These are phyloP conservation scores for Leucophora obtusa DNA, from an alignment of 2,888 invertebrate species.

Conservation along the genomic window DNA sequence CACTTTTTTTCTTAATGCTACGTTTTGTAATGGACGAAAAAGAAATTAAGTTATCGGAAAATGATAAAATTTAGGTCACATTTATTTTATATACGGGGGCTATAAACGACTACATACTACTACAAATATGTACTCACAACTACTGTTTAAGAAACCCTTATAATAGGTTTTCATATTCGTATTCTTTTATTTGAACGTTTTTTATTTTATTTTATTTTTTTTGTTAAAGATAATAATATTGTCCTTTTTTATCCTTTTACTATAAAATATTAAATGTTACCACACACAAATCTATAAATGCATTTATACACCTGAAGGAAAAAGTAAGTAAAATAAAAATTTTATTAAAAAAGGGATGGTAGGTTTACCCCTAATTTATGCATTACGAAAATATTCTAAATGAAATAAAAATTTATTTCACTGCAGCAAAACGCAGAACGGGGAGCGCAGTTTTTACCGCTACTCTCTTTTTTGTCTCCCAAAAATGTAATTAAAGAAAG, in stretches of 20 bases:
- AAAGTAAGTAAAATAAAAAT: background rate
- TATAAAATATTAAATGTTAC: slow-evolving; percentile 45
- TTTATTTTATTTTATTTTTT: slow-evolving; percentile 9
- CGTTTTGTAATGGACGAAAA: slow-evolving; percentile 17
- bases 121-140: slow-evolving; percentile 1
- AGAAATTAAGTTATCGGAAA: slow-evolving; percentile 61
- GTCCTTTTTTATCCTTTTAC: slow-evolving; percentile 53
- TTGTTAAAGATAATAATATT: slow-evolving; percentile 50
- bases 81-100: slow-evolving; percentile 50
- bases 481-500: no score
- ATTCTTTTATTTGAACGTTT: slow-evolving; percentile 11
- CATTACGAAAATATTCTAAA: no score
- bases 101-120: slow-evolving; percentile 12
- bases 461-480: no score
- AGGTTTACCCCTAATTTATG: no score
- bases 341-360: no score
- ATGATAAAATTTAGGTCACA: slow-evolving; percentile 64
- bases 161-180: slow-evolving; percentile 48
- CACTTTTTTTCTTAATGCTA: slow-evolving; percentile 33
- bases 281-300: slow-evolving; percentile 9
- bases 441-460: no score
- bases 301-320: background rate
- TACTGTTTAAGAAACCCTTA: slow-evolving; percentile 38
- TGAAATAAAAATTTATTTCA: no score
- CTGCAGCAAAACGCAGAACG: no score